phyloP scores from a whole-genome alignment of 2,797 vertebrate species.

The Sebastes vulpes region DNA sequence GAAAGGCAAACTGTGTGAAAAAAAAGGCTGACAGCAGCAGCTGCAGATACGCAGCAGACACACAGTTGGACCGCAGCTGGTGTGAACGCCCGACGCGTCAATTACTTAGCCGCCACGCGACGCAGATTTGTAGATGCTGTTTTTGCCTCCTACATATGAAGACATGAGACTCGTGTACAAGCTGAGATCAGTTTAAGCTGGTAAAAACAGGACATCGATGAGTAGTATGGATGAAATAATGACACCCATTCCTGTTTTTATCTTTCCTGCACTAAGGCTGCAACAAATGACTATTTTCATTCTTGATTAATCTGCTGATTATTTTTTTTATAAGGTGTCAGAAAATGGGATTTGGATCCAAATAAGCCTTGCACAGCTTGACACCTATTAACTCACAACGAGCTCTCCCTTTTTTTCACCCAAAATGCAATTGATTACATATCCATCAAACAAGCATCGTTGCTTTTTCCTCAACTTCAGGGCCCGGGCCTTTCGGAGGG shows the following conservation, averaged over 20 bases:
- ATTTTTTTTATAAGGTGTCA: not conserved
- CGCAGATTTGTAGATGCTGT: not conserved
- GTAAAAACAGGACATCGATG: not conserved
- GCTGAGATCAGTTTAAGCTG: not conserved
- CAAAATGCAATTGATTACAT: slow-evolving; percentile 6
- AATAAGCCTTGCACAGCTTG: not conserved
- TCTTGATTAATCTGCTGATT: no score
- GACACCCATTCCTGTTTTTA: no score
- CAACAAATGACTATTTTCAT: no score
- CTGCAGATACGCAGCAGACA: no score
- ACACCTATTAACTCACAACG: not conserved
- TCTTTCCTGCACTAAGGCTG: no score
- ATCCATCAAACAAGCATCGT: slow-evolving; percentile 5
- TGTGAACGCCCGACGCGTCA: no score
- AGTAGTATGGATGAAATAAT: no score
- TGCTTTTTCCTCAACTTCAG: not conserved
- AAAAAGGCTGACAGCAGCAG: no score
- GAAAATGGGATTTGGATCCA: slow-evolving; percentile 16
- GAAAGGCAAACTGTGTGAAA: no score
- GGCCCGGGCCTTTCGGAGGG: not conserved
- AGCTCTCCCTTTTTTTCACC: not conserved
- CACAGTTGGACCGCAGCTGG: no score
- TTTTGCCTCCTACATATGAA: not conserved
- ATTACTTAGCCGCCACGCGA: no score
- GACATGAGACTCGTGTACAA: not conserved